A percentile compares a stretch with the other conserved stretches of the same genome.
Conservation (phyloP, 2,113 vertebrate genomes). For the Semnornis frantzii region DNA sequence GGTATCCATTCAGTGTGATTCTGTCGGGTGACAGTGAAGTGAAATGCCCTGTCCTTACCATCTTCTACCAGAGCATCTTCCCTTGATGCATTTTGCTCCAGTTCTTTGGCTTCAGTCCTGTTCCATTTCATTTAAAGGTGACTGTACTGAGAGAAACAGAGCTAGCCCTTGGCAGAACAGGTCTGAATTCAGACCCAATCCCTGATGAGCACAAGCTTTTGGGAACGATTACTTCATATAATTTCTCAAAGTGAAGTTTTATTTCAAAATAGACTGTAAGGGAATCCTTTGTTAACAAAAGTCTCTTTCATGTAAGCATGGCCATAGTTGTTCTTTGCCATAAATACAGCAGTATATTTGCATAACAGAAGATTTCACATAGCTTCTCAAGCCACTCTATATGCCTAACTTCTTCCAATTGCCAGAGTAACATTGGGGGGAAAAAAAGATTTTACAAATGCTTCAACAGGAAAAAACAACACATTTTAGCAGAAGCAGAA, state of each 20-base stretch:
- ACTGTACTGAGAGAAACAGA: neutral
- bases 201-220: neutral
- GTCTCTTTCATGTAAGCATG: neutral
- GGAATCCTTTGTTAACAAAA: neutral
- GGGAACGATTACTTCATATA: neutral
- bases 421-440: neutral
- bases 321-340: slow-evolving; percentile 14
- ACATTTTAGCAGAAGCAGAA: slow-evolving; percentile 42
- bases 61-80: neutral
- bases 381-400: slow-evolving; percentile 31
- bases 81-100: neutral
- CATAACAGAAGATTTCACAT: slow-evolving; percentile 58
- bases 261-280: neutral
- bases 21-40: neutral
- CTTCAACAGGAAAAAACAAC: slow-evolving; percentile 1
- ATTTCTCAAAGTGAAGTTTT: neutral
- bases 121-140: neutral
- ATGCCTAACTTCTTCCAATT: slow-evolving; percentile 34
- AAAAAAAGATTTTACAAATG: slow-evolving; percentile 25
- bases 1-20: neutral
- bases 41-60: neutral
- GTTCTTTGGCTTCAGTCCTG: neutral
- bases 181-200: neutral
- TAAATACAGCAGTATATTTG: slow-evolving; percentile 40
- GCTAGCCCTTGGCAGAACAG: neutral